A percentile compares a stretch with the other conserved stretches of the same genome.
Evolutionary conservation across 1,140 invertebrate genomes (phyloP).

Genomic region (Neoseiulus cucumeris): DNA sequence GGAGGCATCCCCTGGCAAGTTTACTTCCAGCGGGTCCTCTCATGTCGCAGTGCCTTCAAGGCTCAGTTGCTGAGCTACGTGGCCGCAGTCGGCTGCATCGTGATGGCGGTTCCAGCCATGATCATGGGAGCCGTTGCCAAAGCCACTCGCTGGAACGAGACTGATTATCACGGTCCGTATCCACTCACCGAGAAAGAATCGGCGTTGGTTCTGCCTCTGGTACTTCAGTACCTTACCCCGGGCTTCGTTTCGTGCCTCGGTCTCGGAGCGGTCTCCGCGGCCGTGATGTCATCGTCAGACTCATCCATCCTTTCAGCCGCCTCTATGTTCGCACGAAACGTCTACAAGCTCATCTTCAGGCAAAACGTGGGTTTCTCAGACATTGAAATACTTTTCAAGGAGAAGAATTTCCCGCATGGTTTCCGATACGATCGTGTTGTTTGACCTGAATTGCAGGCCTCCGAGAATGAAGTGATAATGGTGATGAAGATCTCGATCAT

Average conservation of each 20-base stretch:
- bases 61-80: conserved; percentile 91
- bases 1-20: conserved; percentile 99
- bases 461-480: conserved; percentile 91
- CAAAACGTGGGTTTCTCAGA: conserved; percentile 44
- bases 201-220: conserved; percentile 86
- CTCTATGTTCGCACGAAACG: conserved; percentile 94
- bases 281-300: conserved; percentile 95
- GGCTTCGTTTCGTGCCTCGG: conserved; percentile 82
- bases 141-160: conserved; percentile 90
- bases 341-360: conserved; percentile 87
- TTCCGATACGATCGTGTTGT: too few relatives aligned
- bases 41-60: conserved; percentile 71
- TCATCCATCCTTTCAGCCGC: conserved; percentile 88
- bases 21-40: conserved; percentile 91
- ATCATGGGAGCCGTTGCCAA: conserved; percentile 88
- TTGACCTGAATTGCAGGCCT: conserved; percentile 37
- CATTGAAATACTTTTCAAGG: too few relatives aligned
- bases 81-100: conserved; percentile 74
- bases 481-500: conserved; percentile 85
- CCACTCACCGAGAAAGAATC: conserved; percentile 49
- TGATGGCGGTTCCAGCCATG: conserved; percentile 90
- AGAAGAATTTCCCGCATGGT: too few relatives aligned
- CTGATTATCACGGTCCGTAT: conserved; percentile 45
- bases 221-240: conserved; percentile 84
- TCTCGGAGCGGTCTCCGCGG: conserved; percentile 88